phyloP scores from a whole-genome alignment of 2,797 vertebrate species.

The Valencia hispanica region DNA sequence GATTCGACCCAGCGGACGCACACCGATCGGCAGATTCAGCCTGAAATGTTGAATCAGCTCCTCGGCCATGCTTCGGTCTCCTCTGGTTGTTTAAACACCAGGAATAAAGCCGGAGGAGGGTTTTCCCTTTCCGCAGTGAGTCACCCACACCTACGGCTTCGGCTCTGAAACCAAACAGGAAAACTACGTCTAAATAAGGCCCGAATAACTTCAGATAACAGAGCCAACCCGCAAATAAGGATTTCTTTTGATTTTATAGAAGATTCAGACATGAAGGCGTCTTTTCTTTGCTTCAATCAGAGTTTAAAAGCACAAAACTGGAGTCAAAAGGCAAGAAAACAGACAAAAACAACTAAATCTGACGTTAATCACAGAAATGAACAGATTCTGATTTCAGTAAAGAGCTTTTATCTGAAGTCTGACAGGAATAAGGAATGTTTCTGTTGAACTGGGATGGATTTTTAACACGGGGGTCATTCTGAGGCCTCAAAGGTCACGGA shows the following conservation, averaged over 20 bases:
- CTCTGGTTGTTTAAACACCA: neutral
- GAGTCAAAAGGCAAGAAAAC: neutral
- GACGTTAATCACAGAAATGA: neutral
- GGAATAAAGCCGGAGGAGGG: constrained; percentile 2
- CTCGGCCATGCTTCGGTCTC: neutral
- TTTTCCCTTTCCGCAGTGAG: constrained; percentile 19
- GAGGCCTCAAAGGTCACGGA: constrained; percentile 25
- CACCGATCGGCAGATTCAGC: neutral
- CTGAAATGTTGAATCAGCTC: constrained; percentile 1
- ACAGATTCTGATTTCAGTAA: neutral
- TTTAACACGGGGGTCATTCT: neutral
- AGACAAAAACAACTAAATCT: neutral
- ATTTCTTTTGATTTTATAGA: neutral
- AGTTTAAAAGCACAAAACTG: neutral
- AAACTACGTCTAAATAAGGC: constrained; percentile 30
- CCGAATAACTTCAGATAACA: neutral
- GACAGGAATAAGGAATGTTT: no score
- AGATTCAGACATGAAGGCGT: neutral
- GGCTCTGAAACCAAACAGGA: neutral
- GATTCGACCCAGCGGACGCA: neutral
- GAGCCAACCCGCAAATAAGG: neutral
- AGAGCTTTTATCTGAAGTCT: neutral
- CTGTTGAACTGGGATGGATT: neutral
- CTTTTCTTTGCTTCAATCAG: neutral
- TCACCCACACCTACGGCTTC: constrained; percentile 13